Conservation (phyloP, 37 sponge, comb jelly and placozoan genomes). For the Chondrilla cf. caribensis region DNA sequence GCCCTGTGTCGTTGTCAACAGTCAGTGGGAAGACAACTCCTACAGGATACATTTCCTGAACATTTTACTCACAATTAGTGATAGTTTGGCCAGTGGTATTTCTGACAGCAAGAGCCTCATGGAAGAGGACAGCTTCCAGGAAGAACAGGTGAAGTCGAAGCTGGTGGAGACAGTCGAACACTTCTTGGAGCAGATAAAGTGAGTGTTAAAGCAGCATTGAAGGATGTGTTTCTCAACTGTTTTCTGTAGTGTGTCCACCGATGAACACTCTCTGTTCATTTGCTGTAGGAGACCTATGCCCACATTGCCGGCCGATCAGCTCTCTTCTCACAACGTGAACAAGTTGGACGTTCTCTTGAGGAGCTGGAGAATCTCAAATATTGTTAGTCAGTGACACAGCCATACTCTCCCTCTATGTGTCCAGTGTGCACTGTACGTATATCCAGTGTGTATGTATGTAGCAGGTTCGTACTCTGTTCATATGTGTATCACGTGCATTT, state of each 20-base stretch:
- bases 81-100: constrained; percentile 30
- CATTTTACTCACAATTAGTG: constrained; percentile 34
- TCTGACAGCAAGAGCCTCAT: constrained; percentile 47
- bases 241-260: background rate
- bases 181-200: constrained; percentile 37
- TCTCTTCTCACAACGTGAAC: background rate
- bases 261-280: no score
- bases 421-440: no score
- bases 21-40: constrained; percentile 95
- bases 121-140: constrained; percentile 46
- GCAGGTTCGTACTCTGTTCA: no score
- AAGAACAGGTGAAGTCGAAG: constrained; percentile 39
- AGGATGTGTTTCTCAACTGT: constrained; percentile 18
- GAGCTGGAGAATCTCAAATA: background rate
- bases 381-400: constrained; percentile 11
- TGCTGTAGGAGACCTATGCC: background rate
- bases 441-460: no score
- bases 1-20: constrained; percentile 66
- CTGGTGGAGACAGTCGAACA: constrained; percentile 36
- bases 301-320: background rate
- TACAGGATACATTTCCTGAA: constrained; percentile 58
- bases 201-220: constrained; percentile 31
- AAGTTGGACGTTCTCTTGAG: constrained; percentile 24
- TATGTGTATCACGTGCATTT: no score
- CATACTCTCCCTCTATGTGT: no score